phyloP scores from a whole-genome alignment of 2,888 invertebrate genomes.

The Lycia hirtaria region DNA sequence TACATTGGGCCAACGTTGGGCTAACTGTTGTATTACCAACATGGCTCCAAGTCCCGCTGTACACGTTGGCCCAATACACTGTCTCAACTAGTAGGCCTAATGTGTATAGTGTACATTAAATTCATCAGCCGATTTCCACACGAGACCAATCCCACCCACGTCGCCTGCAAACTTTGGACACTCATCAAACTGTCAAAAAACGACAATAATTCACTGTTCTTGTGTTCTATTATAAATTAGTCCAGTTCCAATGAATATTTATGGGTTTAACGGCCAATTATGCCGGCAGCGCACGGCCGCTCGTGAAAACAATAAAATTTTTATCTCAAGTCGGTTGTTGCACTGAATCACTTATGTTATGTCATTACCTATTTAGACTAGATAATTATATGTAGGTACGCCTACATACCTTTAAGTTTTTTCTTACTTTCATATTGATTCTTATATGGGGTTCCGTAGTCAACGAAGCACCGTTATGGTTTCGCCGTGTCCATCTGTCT shows the following conservation, averaged over 20 bases:
- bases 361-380: neutral
- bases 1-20: too few species aligned
- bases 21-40: too few species aligned
- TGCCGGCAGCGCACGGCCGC: slow-evolving; percentile 21
- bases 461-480: too few species aligned
- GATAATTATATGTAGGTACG: too few species aligned
- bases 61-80: too few species aligned
- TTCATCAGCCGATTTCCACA: slow-evolving; percentile 15
- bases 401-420: too few species aligned
- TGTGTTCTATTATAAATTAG: slow-evolving; percentile 31
- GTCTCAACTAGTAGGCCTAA: too few species aligned
- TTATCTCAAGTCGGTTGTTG: slow-evolving; percentile 20
- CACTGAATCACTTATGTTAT: neutral
- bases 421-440: too few species aligned
- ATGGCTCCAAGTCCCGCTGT: too few species aligned
- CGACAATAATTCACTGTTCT: slow-evolving; percentile 33
- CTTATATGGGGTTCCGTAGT: too few species aligned
- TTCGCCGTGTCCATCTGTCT: too few species aligned
- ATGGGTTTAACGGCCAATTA: slow-evolving; percentile 40
- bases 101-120: neutral
- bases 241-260: slow-evolving; percentile 38
- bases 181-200: slow-evolving; percentile 24
- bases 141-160: slow-evolving; percentile 21
- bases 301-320: slow-evolving; percentile 13
- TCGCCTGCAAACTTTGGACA: slow-evolving; percentile 23